Conservation (phyloP, 2,888 invertebrate species). For the Nomada ferruginata region DNA sequence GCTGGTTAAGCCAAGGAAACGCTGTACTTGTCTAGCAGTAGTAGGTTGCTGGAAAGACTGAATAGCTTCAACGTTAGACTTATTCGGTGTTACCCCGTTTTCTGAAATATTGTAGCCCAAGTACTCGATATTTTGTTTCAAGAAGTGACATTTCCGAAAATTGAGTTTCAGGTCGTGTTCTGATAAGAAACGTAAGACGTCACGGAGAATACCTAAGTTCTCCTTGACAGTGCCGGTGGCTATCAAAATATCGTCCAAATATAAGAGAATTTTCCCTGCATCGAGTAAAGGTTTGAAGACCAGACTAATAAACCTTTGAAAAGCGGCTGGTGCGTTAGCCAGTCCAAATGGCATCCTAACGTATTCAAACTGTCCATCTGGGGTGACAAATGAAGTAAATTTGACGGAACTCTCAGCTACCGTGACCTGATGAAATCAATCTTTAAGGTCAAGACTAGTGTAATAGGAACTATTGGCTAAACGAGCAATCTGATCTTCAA, state of each 20-base stretch:
- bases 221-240: background rate
- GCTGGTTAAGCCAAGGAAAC: too few relatives aligned
- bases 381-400: conserved; percentile 41
- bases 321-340: conserved; percentile 16
- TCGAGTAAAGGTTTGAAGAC: background rate
- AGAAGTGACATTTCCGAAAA: too few relatives aligned
- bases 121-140: too few relatives aligned
- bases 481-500: conserved; percentile 17
- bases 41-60: too few relatives aligned
- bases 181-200: background rate
- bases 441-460: conserved; percentile 16
- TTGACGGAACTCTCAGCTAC: background rate
- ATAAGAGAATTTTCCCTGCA: background rate
- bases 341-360: conserved; percentile 13
- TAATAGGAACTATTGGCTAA: background rate
- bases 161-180: too few relatives aligned
- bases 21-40: too few relatives aligned
- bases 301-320: conserved; percentile 8
- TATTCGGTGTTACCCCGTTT: too few relatives aligned
- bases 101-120: too few relatives aligned
- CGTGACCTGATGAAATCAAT: conserved; percentile 24
- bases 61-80: too few relatives aligned
- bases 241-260: background rate
- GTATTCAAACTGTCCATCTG: conserved; percentile 21
- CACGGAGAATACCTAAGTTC: background rate